Base-by-base conservation (phyloP, 2,113 vertebrate species). In the Romanogobio albipinnatus region DNA sequence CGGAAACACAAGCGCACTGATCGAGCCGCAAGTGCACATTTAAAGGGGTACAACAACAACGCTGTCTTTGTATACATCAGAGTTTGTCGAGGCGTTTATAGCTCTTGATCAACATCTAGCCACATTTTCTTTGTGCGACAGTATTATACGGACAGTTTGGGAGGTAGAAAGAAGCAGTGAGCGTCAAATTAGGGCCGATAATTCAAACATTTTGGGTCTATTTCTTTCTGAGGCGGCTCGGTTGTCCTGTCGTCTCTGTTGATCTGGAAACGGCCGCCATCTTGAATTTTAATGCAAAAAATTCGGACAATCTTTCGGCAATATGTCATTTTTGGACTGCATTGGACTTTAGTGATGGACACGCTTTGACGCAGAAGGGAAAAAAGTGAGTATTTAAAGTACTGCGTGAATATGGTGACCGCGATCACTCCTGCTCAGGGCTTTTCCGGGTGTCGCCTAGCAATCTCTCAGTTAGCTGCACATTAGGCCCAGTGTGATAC, bases 201-300 rank as follows among this genome's bases (percentile, higher is more conserved):
- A 89, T 80, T 87, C 86, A 61, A 90, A 73, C 24, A 49, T 5
- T 68, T 81, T 59, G 92, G 94, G 83, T 90, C 93, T 95, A 93
- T 83, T 95, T 95, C 87, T 93, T 49, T 56, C 73, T 84, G 88
- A 90, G 91, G 93, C 88, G 45, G 94, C 92, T 91, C 87, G 94
- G 88, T 71, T 93, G 94, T 86, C 93, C 90, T 86, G 85, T 89
- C 91, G 90, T 86, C 87, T 78, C 88, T 85, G 85, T 91, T 81
- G 73, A 86, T 78, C 87, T 82, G 77, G 85, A 92, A 90, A 91
- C 76, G 73, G 91, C 89, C 94, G 95, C 95, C 95, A 96, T 95
- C 93, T 96, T 96, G 94, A 93, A 96, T 94, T 95, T 94, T 95
- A 94, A 96, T 95, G 93, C 92, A 92, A 92, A 93, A 93, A 94